Conservation (phyloP, 1,140 invertebrate genomes). For the Drosophila ambigua region DNA sequence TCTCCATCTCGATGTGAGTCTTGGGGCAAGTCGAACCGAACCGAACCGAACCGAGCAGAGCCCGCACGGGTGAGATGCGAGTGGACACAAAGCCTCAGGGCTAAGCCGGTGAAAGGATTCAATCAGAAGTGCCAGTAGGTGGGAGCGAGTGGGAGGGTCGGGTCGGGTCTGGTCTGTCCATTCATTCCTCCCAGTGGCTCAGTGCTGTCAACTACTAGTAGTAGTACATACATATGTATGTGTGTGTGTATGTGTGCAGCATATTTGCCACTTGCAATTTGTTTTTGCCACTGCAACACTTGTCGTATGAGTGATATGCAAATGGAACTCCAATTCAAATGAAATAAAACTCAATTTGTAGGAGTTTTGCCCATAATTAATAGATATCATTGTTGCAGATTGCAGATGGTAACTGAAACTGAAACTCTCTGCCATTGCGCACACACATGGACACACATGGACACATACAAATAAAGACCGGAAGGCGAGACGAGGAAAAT, state of each 20-base stretch:
- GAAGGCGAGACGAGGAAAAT: too few relatives aligned
- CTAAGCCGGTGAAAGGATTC: slow-evolving; percentile 32
- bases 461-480: neutral
- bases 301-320: slow-evolving; percentile 53
- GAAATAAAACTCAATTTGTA: slow-evolving; percentile 49
- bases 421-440: slow-evolving; percentile 26
- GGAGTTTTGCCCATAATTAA: slow-evolving; percentile 48
- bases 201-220: slow-evolving; percentile 43
- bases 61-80: too few relatives aligned
- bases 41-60: too few relatives aligned
- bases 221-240: neutral
- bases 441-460: slow-evolving; percentile 8
- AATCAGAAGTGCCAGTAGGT: neutral
- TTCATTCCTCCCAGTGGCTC: slow-evolving; percentile 18
- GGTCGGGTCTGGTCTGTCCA: slow-evolving; percentile 1
- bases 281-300: slow-evolving; percentile 9
- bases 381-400: slow-evolving; percentile 51
- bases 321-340: slow-evolving; percentile 41
- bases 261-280: slow-evolving; percentile 40
- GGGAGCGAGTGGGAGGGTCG: neutral
- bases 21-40: too few relatives aligned
- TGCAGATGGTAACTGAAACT: slow-evolving; percentile 23
- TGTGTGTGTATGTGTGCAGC: too few relatives aligned
- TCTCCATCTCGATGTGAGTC: neutral
- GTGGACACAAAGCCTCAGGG: slow-evolving; percentile 32